A percentile compares a stretch with the other conserved stretches of the same genome.
Evolutionary conservation across 1,140 invertebrate genomes (phyloP).

Genomic region (Drosophila sp.): DNA sequence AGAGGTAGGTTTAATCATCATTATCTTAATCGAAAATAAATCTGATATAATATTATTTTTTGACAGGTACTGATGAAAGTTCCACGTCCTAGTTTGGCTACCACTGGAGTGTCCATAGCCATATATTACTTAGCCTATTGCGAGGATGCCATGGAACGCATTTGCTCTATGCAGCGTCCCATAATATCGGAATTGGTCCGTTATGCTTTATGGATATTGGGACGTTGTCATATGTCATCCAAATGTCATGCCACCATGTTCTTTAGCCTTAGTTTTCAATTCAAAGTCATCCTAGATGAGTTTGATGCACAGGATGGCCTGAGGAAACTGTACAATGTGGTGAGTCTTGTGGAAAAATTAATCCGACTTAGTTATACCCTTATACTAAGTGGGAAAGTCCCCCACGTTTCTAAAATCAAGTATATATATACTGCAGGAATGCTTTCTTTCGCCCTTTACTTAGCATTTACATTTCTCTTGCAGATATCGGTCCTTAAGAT

Average conservation of each 20-base stretch:
- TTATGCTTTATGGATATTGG: slow-evolving; percentile 96
- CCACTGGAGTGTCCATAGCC: slow-evolving; percentile 97
- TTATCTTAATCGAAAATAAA: background rate
- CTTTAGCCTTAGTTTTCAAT: slow-evolving; percentile 96
- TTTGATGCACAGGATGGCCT: slow-evolving; percentile 97
- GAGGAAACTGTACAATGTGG: slow-evolving; percentile 96
- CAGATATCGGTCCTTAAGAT: slow-evolving; percentile 89
- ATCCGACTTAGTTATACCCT: background rate
- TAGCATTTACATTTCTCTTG: slow-evolving; percentile 20
- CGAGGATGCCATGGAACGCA: slow-evolving; percentile 98
- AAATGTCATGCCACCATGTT: slow-evolving; percentile 99
- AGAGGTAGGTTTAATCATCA: slow-evolving; percentile 84
- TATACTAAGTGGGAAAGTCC: too few relatives aligned
- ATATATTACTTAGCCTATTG: slow-evolving; percentile 98
- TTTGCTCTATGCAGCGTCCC: slow-evolving; percentile 92
- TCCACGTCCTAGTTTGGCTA: slow-evolving; percentile 95
- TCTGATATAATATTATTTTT: background rate
- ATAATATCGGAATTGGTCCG: slow-evolving; percentile 91
- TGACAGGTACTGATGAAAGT: slow-evolving; percentile 91
- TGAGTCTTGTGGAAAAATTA: slow-evolving; percentile 82
- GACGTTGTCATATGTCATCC: slow-evolving; percentile 97
- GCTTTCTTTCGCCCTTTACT: background rate
- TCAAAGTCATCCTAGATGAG: slow-evolving; percentile 94
- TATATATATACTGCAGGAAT: too few relatives aligned
- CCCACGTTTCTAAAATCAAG: too few relatives aligned